phyloP scores from a whole-genome alignment of 2,113 vertebrate genomes.

The Psittacara wagleri region DNA sequence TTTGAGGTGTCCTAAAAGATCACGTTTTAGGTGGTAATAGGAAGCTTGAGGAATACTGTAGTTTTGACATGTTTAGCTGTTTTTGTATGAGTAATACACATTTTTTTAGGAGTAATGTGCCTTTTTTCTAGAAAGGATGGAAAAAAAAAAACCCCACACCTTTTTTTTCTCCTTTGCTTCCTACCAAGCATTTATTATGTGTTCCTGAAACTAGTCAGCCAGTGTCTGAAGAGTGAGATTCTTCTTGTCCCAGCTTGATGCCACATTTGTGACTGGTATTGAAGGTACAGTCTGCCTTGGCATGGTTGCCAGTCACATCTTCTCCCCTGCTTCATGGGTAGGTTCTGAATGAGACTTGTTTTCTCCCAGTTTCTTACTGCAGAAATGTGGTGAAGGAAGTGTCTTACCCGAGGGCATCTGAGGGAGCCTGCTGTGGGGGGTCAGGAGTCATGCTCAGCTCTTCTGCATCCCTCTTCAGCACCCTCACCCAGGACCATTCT shows the following conservation, averaged over 20 bases:
- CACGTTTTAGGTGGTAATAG: not conserved
- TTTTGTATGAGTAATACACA: not conserved
- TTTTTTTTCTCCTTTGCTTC: not conserved
- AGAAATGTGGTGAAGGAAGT: not conserved
- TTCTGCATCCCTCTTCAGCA: not conserved
- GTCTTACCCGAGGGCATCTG: not conserved
- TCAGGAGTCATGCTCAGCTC: not conserved
- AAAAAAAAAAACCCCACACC: accelerated
- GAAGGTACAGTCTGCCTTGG: not conserved
- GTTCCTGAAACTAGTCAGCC: not conserved
- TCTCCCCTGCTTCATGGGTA: not conserved
- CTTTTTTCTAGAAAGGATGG: not conserved
- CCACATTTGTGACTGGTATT: not conserved
- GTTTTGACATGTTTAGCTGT: not conserved
- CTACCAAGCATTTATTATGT: not conserved
- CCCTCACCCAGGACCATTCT: not conserved
- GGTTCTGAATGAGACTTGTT: not conserved
- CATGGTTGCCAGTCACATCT: not conserved
- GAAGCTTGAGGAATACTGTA: not conserved
- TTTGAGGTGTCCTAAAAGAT: not conserved
- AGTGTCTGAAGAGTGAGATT: not conserved
- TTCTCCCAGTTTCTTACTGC: not conserved
- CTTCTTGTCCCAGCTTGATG: not conserved
- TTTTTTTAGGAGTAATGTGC: not conserved
- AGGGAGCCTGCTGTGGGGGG: not conserved